Evolutionary conservation across 2,888 invertebrate species (phyloP), one percentile per base, ranked within the genome.

Genomic region (Macaria notata): DNA sequence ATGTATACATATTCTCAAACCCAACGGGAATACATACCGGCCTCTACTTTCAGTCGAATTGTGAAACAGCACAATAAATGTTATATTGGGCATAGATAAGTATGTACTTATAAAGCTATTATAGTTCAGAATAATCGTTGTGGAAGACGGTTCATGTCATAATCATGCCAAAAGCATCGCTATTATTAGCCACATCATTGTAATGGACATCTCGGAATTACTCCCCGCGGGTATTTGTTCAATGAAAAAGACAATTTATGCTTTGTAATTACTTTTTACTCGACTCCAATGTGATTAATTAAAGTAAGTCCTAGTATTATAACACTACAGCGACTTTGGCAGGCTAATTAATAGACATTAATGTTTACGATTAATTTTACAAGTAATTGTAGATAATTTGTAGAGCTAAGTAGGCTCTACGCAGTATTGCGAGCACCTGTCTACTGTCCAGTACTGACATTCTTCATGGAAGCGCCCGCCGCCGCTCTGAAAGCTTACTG

Each of bases 401-500:
- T 50, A 56, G 19, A 9, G 19, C 46, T 39, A 7, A 42, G 4
- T 49, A 36, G 33, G 33, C 4, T 36, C 33, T 36, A 43, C 41
- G 9, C 5, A 7, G 29, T 33, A 30, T 7, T 38, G 30, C n/a
- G 7, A 31, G 9, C 48, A 52, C 6, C 52, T 52, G 48, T 45
- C 29, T 33, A 42, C 42, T 49, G 36, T 19, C 4, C n/a, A 46
- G 9, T 29, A 43, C 41, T 9, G 33, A 49, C 48, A 57, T 57
- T 46, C 31, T 57, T 57, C 53, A 53, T 29, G 46, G 53, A 57
- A 57, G 36, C 36, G 30, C 7, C 4, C 4, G 9, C 41, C 4
- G n/a, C n/a, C 31, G 3, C 9, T 45, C 29, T 38, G 33, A 50
- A 29, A 43, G 31, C 51, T 38, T 38, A 45, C 48, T 43, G 30